A percentile compares a stretch with the other conserved stretches of the same genome.
These are phyloP conservation scores for Spermophilus dauricus DNA, from an alignment of 2,113 vertebrate species.

Conservation along the genomic window DNA sequence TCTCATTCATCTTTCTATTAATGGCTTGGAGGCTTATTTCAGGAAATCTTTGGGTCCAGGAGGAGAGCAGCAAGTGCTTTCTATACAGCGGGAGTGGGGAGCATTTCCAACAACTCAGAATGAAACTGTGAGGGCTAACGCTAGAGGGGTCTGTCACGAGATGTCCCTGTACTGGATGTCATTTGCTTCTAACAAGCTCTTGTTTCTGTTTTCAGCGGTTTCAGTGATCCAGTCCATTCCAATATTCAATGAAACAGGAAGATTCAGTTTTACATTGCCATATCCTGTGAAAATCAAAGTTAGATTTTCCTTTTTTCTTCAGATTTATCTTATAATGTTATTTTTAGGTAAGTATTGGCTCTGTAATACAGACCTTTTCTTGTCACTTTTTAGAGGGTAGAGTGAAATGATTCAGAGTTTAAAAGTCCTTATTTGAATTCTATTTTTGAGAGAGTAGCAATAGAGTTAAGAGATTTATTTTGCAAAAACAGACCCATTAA, in stretches of 20 bases:
- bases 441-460: conserved; percentile 5
- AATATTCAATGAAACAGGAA: conserved; percentile 93
- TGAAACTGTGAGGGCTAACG: background rate
- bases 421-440: background rate
- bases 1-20: background rate
- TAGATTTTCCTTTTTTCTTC: conserved; percentile 94
- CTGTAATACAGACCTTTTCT: background rate
- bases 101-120: background rate
- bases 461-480: background rate
- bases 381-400: background rate
- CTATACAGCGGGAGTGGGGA: background rate
- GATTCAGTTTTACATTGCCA: conserved; percentile 94
- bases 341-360: conserved; percentile 93
- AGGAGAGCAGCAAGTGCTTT: background rate
- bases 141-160: background rate
- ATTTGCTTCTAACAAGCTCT: conserved; percentile 48
- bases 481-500: background rate
- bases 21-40: background rate
- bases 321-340: conserved; percentile 92
- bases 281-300: conserved; percentile 91
- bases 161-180: background rate
- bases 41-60: background rate
- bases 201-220: conserved; percentile 89
- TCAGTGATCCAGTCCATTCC: conserved; percentile 95
- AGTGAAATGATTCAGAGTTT: conserved; percentile 1